phyloP scores from a whole-genome alignment of 2,888 invertebrate species.

The Heliconius aoede region DNA sequence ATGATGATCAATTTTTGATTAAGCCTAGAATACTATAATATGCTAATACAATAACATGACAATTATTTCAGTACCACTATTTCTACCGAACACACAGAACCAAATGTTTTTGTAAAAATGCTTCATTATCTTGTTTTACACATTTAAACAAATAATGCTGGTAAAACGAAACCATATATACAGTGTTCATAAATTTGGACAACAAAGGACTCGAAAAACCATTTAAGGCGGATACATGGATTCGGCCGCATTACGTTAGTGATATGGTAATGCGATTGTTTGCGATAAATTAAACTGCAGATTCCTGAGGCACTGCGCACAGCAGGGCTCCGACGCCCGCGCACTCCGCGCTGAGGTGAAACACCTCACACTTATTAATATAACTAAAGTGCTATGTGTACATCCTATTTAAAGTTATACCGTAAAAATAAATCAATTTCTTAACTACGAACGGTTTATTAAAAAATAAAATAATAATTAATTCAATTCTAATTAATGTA shows the following conservation, averaged over 20 bases:
- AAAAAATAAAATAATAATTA: not conserved
- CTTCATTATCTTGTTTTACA: conserved; percentile 61
- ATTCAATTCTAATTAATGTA: conserved; percentile 51
- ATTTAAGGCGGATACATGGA: conserved; percentile 78
- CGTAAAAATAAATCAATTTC: not conserved
- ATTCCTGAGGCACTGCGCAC: conserved; percentile 64
- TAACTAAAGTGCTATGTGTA: conserved; percentile 59
- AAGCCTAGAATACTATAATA: too few species aligned
- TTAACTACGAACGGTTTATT: not conserved
- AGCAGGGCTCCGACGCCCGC: conserved; percentile 74
- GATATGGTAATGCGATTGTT: conserved; percentile 83
- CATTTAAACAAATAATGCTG: conserved; percentile 63
- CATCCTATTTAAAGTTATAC: not conserved
- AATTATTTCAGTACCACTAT: not conserved
- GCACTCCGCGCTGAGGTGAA: conserved; percentile 68
- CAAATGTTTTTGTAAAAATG: conserved; percentile 24
- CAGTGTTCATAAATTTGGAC: conserved; percentile 78
- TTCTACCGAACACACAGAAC: not conserved
- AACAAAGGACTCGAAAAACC: conserved; percentile 80
- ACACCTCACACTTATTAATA: conserved; percentile 73
- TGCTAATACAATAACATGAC: too few species aligned
- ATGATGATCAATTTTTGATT: not conserved
- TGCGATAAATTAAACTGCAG: conserved; percentile 67
- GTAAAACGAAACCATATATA: conserved; percentile 72
- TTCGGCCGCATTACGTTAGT: conserved; percentile 79